Evolutionary conservation across 2,888 invertebrate species (phyloP).

Genomic region (Diploptera punctata): DNA sequence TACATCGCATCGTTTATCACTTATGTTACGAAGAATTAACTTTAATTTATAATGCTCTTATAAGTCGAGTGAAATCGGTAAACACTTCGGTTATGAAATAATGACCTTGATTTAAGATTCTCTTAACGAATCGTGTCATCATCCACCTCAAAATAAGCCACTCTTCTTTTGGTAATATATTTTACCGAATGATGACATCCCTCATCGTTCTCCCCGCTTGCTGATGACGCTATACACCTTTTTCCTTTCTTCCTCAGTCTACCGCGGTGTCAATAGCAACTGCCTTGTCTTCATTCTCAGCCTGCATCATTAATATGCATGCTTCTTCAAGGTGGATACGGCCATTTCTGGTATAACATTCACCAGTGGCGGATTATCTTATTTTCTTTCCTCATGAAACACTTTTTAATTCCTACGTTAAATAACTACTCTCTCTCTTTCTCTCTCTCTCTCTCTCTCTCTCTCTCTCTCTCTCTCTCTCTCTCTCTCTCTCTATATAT

Average conservation of each 20-base stretch:
- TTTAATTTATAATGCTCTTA: too few relatives aligned
- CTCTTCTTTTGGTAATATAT: neutral
- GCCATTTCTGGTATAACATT: neutral
- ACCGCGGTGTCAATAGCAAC: conserved; percentile 19
- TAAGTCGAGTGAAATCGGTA: too few relatives aligned
- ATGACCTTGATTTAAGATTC: too few relatives aligned
- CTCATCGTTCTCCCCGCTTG: neutral
- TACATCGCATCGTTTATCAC: too few relatives aligned
- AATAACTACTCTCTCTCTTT: too few relatives aligned
- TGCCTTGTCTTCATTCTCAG: neutral
- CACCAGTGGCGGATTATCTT: conserved; percentile 6
- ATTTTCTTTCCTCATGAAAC: too few relatives aligned
- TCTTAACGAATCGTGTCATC: neutral
- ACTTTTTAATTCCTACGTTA: too few relatives aligned
- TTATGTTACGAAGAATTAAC: too few relatives aligned
- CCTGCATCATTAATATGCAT: conserved; percentile 25
- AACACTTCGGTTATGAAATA: too few relatives aligned
- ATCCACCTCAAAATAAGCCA: neutral
- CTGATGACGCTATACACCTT: neutral
- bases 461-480: too few relatives aligned
- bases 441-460: too few relatives aligned
- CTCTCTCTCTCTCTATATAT: too few relatives aligned
- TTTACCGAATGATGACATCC: neutral
- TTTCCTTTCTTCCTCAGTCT: neutral
- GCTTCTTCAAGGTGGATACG: neutral